Conservation (phyloP, 2,888 invertebrate genomes). For the Drosophila colorata region DNA sequence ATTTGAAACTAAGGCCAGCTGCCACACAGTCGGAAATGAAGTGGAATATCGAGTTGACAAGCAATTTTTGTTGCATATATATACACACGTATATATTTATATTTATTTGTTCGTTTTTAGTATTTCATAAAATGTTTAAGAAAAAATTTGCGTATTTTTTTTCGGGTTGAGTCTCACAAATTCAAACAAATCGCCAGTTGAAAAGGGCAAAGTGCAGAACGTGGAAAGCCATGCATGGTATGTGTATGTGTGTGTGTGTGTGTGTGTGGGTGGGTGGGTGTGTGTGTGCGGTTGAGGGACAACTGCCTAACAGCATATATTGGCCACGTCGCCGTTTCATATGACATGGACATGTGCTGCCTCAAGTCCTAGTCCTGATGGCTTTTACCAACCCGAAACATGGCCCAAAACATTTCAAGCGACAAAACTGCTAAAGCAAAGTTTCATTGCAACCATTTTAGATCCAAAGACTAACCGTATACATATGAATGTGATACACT, state of each 20-base stretch:
- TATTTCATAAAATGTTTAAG: constrained; percentile 60
- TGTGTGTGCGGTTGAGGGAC: background rate
- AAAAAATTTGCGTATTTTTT: constrained; percentile 32
- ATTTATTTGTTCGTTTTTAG: constrained; percentile 11
- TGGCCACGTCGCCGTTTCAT: constrained; percentile 29
- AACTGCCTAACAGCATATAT: constrained; percentile 36
- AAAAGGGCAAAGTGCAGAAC: constrained; percentile 41
- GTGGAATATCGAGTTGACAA: constrained; percentile 67
- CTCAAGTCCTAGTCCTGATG: constrained; percentile 11
- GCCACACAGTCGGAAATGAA: constrained; percentile 60
- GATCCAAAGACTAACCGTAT: background rate
- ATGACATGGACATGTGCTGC: constrained; percentile 37
- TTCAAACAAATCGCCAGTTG: constrained; percentile 43
- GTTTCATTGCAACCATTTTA: constrained; percentile 41
- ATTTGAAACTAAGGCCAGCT: constrained; percentile 52
- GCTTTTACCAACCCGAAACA: constrained; percentile 1
- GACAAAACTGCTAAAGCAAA: constrained; percentile 26
- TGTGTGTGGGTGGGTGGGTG: background rate
- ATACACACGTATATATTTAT: background rate
- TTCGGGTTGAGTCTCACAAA: constrained; percentile 33
- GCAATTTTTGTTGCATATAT: constrained; percentile 1
- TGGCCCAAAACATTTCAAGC: constrained; percentile 6
- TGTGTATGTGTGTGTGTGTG: background rate
- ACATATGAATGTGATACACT: constrained; percentile 4
- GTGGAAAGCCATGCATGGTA: background rate